A percentile compares a stretch with the other conserved stretches of the same genome.
phyloP scores from a whole-genome alignment of 2,888 invertebrate species.

The Folsomia manolachei region DNA sequence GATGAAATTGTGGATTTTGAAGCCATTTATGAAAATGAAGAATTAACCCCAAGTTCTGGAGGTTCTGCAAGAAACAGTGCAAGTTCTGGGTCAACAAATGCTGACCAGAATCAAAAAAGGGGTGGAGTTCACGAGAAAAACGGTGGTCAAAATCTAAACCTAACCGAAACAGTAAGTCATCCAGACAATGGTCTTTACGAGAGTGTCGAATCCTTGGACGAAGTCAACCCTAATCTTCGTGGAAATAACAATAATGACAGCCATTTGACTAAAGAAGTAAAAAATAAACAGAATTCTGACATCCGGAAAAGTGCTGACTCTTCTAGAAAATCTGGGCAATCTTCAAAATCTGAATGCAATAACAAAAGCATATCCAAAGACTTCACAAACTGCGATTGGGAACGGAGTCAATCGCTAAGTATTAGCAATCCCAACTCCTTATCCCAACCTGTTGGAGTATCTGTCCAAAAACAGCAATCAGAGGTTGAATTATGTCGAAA shows the following conservation, averaged over 20 bases:
- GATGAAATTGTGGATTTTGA: slow-evolving; percentile 42
- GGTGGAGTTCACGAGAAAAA: not conserved
- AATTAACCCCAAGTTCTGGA: slow-evolving; percentile 5
- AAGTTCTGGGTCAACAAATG: not conserved
- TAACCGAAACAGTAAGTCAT: not conserved
- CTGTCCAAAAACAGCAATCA: not conserved
- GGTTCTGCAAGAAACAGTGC: not conserved
- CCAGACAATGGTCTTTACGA: slow-evolving; percentile 38
- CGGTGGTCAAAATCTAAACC: not conserved
- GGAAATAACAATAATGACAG: not conserved
- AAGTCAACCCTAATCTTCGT: not conserved
- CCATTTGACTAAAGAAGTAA: not conserved
- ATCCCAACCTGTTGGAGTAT: not conserved
- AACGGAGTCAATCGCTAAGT: not conserved
- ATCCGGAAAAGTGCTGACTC: slow-evolving; percentile 25
- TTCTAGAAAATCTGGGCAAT: slow-evolving; percentile 29
- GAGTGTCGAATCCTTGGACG: slow-evolving; percentile 32
- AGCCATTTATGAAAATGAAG: slow-evolving; percentile 34
- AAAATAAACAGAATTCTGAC: not conserved
- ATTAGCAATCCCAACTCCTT: not conserved
- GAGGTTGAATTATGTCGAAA: slow-evolving; percentile 6
- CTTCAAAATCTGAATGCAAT: not conserved
- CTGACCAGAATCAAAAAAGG: not conserved
- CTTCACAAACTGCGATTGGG: not conserved
- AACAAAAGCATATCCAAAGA: not conserved